phyloP scores from a whole-genome alignment of 2,113 vertebrate species.

The Hydrolagus affinis region DNA sequence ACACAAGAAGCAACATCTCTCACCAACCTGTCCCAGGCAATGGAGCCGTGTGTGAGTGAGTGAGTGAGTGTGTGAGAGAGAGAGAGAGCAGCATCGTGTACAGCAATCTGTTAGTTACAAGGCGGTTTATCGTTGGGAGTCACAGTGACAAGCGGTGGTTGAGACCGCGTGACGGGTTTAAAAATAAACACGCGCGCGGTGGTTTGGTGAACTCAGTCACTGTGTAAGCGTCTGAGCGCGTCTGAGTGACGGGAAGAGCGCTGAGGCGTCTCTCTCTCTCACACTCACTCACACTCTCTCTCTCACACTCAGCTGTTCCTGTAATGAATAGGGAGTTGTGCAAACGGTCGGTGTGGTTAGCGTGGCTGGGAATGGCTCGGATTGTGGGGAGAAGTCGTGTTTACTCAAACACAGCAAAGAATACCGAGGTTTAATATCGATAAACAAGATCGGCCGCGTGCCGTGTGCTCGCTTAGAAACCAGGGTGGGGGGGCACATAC shows the following conservation, averaged over 20 bases:
- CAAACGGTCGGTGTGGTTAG: conserved; percentile 80
- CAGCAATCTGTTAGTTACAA: conserved; percentile 18
- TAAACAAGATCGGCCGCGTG: conserved; percentile 79
- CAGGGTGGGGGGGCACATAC: conserved; percentile 15
- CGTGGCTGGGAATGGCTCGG: conserved; percentile 79
- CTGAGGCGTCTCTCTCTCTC: conserved; percentile 73
- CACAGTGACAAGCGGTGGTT: conserved; percentile 90
- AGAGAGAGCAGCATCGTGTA: conserved; percentile 1
- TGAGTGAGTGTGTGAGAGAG: too few relatives aligned
- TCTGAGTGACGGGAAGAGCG: conserved; percentile 88
- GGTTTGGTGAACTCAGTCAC: conserved; percentile 99
- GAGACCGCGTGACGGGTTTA: conserved; percentile 98
- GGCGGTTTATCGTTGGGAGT: conserved; percentile 59
- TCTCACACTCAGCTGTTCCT: conserved; percentile 72
- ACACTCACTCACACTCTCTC: too few relatives aligned
- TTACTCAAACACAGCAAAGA: conserved; percentile 81
- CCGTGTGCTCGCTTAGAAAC: conserved; percentile 38
- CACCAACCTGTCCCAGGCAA: not conserved
- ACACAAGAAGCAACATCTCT: not conserved
- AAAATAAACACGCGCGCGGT: conserved; percentile 49
- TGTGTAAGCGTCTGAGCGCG: conserved; percentile 99
- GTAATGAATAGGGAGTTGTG: conserved; percentile 95
- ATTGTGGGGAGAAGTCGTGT: conserved; percentile 70
- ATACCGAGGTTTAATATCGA: conserved; percentile 72
- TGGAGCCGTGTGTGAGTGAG: not conserved